Conservation (phyloP, 1,140 invertebrate genomes). For the Yoshiicerus persimilis region DNA sequence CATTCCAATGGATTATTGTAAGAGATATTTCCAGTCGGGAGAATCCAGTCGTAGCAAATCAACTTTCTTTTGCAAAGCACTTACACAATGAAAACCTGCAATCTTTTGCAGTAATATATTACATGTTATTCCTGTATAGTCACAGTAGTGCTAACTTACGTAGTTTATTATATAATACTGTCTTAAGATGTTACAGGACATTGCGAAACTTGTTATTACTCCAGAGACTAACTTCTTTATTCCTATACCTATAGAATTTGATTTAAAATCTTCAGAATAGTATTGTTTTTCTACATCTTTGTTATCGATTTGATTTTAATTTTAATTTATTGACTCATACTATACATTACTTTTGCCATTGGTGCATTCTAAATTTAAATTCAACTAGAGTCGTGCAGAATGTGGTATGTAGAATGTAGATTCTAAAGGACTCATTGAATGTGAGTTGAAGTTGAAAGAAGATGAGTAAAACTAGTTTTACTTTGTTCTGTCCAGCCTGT, state of each 20-base stretch:
- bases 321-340: too few relatives aligned
- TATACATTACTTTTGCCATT: too few relatives aligned
- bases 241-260: too few relatives aligned
- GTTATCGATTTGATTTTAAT: too few relatives aligned
- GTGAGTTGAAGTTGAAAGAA: too few relatives aligned
- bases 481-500: neutral
- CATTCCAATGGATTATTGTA: neutral
- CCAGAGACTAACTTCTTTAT: too few relatives aligned
- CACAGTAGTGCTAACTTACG: neutral
- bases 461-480: neutral
- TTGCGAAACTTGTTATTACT: too few relatives aligned
- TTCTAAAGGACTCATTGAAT: too few relatives aligned
- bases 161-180: neutral
- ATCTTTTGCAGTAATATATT: neutral
- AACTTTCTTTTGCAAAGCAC: neutral
- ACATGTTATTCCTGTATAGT: too few relatives aligned
- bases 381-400: neutral
- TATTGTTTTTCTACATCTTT: too few relatives aligned
- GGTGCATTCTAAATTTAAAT: neutral
- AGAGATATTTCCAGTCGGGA: neutral
- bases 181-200: neutral
- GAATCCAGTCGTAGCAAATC: conserved; percentile 3
- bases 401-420: too few relatives aligned
- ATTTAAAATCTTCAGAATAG: too few relatives aligned
- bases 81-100: neutral